Base-by-base conservation (phyloP, 1,140 invertebrate genomes). In the Gonioctena quinquepunctata region DNA sequence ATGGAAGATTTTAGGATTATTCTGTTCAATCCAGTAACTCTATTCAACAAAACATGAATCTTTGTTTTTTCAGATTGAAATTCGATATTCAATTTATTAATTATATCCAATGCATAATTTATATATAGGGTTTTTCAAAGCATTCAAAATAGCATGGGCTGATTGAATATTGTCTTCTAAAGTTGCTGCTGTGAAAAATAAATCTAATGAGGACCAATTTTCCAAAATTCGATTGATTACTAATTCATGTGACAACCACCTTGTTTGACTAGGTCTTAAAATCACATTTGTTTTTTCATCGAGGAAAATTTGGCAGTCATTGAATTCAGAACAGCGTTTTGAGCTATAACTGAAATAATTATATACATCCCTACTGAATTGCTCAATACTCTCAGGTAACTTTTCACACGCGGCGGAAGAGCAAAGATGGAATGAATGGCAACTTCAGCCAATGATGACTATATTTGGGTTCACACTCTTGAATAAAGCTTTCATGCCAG, bases 281-380 rank as follows among this genome's bases (percentile, higher is more conserved):
- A 61, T 25, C 16, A 27, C 26, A 26, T 63, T 63, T 8, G 61
- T 21, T 63, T 63, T 63, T 19, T 25, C 18, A 5, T 62, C 11
- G 19, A 28, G 28, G 22, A 48, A 62, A 16, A 78, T 61, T 71
- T 79, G 76, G 68, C 76, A 72, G 23, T 69, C 18, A 75, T 75
- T 71, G 49, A 74, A 69, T 52, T 73, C 67, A 60, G 25, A 67
- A 28, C 66, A 64, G 66, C 76, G 70, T 77, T 78, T 79, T 66
- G 76, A 73, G 26, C 74, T 77, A 71, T 65, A 66, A 63, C 28
- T 56, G 61, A 79, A 70, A 64, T 78, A 76, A 68, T 77, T 80
- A 59, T 76, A 77, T 61, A 80, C 70, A 54, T 79, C 73, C 26
- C 74, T 65, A 61, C 69, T 56, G 65, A 74, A 68, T 16, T 69